Base-by-base conservation (phyloP, 2,888 invertebrate genomes). In the Podabrus alpinus region DNA sequence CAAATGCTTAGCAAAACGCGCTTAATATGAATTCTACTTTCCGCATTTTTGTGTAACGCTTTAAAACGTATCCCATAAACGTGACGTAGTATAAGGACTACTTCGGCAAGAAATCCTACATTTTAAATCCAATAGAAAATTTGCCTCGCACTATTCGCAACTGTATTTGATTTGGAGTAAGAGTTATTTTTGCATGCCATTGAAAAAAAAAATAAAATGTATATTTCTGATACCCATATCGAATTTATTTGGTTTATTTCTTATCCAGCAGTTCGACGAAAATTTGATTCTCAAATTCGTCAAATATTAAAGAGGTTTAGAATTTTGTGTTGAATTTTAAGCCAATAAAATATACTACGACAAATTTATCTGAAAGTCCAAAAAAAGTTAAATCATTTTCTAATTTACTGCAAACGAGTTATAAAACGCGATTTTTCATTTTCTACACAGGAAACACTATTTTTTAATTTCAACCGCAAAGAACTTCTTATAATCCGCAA, bases 201-300 rank as follows among this genome's bases (percentile, higher is more conserved):
- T 24, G 68, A 59, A 72, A 68, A 69, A 72, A 72, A 72, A 59
- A 21, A 71, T 72, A 69, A 75, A 69, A 72, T 72, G 69, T 75
- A 69, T 66, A 69, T 69, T 75, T 69, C 69, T 45, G 59, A 68
- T 72, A 72, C 69, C 75, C 67, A 69, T 72, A 72, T 75, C 72
- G 59, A 61, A 69, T 75, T 72, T 72, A 75, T 75, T 71, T 71
- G 64, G 71, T 75, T 71, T 75, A 75, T 75, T 75, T 66, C 68
- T 68, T 71, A 71, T 69, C 29, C 62, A 66, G 19, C 61, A 73
- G 45, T 67, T 69, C 29, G 17, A 45, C 59, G 66, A 73, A 69
- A 70, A 71, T 71, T 70, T 68, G 70, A 74, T 74, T 66, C 67
- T 70, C 19, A 62, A 64, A 60, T 59, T 71, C 71, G 59, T 59